Base-by-base conservation (phyloP, 2,888 invertebrate species). In the Lochmaea crataegi region DNA sequence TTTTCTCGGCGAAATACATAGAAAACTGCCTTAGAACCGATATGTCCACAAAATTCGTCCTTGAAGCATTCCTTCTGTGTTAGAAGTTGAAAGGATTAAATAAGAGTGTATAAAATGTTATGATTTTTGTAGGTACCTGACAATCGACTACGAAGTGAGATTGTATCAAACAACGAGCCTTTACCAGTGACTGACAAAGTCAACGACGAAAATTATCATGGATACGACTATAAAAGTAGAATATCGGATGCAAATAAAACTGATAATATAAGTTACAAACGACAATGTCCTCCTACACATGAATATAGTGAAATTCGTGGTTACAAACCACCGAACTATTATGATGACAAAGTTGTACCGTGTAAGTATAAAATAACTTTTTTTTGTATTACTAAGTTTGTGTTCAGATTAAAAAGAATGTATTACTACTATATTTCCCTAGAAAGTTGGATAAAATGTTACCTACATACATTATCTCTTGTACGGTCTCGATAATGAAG, bases 111-210 rank as follows among this genome's bases (percentile, higher is more conserved):
- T 51, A 11, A 14, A n/a, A 61, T 53, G 11, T 14, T 26, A 10
- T 51, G 7, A 51, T 22, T 38, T 57, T 64, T 79, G 72, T 60
- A 83, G 83, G 82, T 82, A 79, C 83, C 83, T 79, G 80, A 82
- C 64, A 78, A 77, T 78, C 76, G 77, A 73, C 74, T 71, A 65
- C 74, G 78, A 66, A 73, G 68, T 64, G 77, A 78, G 5, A 42
- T 38, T 51, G 51, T 70, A 65, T 42, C 65, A 51, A 72, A 67
- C 63, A 73, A 73, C 65, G 71, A 73, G 16, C 16, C 53, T 51
- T 56, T 71, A 56, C 65, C 45, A 38, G 38, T 58, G 58, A 57
- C 65, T 70, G 76, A 75, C 42, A 76, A 66, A 72, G 18, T 72
- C 65, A 73, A 65, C 67, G 71, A 75, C 58, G 71, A 66, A 48